A percentile compares a stretch with the other conserved stretches of the same genome.
Evolutionary conservation across 1,140 invertebrate species (phyloP).

Genomic region (Onthophagus taurus): DNA sequence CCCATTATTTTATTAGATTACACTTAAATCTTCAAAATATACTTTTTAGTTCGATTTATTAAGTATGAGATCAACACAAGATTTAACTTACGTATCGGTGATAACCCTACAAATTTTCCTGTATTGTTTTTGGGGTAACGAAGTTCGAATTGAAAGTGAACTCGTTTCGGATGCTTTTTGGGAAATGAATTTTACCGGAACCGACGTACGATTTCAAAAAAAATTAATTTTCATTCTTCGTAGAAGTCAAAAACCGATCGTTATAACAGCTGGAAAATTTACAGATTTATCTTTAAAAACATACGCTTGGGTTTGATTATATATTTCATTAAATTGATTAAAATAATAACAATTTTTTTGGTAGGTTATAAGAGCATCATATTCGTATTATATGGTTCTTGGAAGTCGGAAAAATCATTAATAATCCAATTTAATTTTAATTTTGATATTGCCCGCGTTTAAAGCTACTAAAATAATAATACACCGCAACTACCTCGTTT

Average conservation of each 20-base stretch:
- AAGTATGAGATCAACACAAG: neutral
- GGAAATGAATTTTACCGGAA: constrained; percentile 11
- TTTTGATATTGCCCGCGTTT: too few relatives aligned
- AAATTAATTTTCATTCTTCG: neutral
- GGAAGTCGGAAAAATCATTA: too few relatives aligned
- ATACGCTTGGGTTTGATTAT: constrained; percentile 5
- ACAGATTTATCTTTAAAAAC: constrained; percentile 2
- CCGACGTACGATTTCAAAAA: constrained; percentile 8
- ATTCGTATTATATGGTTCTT: constrained; percentile 14
- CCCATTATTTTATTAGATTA: too few relatives aligned
- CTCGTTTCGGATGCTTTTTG: neutral
- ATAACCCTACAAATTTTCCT: constrained; percentile 3
- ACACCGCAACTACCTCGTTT: too few relatives aligned
- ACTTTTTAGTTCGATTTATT: constrained; percentile 2
- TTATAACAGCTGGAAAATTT: constrained; percentile 9
- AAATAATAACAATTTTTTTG: neutral
- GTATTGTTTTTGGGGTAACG: constrained; percentile 9
- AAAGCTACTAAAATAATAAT: too few relatives aligned
- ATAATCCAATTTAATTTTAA: too few relatives aligned
- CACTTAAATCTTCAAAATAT: neutral
- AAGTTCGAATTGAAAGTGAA: constrained; percentile 10
- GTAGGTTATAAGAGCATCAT: constrained; percentile 9
- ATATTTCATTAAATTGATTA: neutral
- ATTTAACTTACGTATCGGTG: constrained; percentile 2
- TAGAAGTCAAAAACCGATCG: constrained; percentile 9